Evolutionary conservation across 1,140 invertebrate genomes (phyloP).

Genomic region (Mamestra configurata): DNA sequence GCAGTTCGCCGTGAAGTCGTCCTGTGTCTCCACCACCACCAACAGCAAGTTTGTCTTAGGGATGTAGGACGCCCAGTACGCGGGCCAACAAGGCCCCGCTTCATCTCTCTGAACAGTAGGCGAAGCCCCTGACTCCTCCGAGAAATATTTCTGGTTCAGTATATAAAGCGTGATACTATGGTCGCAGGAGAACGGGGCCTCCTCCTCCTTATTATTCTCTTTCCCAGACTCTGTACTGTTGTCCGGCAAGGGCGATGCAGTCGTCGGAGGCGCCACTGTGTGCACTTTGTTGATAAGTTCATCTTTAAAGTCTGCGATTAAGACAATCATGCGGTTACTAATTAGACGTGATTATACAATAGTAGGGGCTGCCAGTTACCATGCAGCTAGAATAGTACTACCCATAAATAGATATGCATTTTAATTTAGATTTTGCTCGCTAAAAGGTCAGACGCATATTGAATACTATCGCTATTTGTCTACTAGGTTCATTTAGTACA

Average conservation of each 20-base stretch:
- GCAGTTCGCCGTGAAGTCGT: constrained; percentile 73
- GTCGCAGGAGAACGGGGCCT: constrained; percentile 89
- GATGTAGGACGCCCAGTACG: constrained; percentile 91
- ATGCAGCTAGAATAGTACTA: constrained; percentile 32
- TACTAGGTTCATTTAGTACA: constrained; percentile 2
- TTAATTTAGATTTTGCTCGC: constrained; percentile 6
- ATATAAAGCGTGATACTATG: constrained; percentile 90
- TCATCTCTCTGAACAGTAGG: constrained; percentile 71
- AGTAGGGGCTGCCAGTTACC: constrained; percentile 32
- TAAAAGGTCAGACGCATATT: neutral
- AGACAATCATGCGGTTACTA: constrained; percentile 60
- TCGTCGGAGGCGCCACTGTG: constrained; percentile 70
- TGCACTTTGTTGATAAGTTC: constrained; percentile 56
- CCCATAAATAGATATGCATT: neutral
- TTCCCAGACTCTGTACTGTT: constrained; percentile 71
- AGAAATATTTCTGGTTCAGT: constrained; percentile 89
- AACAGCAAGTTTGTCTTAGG: constrained; percentile 93
- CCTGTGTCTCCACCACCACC: constrained; percentile 90
- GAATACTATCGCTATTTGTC: neutral
- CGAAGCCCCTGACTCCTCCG: constrained; percentile 83
- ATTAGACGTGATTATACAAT: constrained; percentile 54
- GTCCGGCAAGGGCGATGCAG: constrained; percentile 62
- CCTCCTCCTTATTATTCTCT: constrained; percentile 78
- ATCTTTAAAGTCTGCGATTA: constrained; percentile 63
- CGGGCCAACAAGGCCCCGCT: constrained; percentile 68